phyloP scores from a whole-genome alignment of 2,888 invertebrate species.

The Nemotelus nigrinus region DNA sequence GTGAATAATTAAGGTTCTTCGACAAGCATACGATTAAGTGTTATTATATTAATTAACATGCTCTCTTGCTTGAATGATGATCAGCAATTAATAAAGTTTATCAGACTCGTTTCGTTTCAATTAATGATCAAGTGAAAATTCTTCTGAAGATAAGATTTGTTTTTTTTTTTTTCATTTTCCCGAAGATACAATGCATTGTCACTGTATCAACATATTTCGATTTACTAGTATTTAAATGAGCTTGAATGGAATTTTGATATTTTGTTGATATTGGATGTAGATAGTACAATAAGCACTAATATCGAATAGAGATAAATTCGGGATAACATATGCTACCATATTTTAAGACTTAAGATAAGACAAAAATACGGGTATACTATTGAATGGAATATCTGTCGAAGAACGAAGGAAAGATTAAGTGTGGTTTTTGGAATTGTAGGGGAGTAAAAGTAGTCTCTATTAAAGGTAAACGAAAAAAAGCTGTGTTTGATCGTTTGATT shows the following conservation, averaged over 20 bases:
- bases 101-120: background rate
- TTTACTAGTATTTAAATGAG: background rate
- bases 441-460: too few relatives aligned
- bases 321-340: background rate
- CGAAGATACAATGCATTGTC: background rate
- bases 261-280: background rate
- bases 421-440: too few relatives aligned
- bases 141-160: background rate
- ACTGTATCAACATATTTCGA: background rate
- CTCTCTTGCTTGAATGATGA: constrained; percentile 5
- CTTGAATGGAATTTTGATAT: background rate
- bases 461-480: too few relatives aligned
- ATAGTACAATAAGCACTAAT: background rate
- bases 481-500: too few relatives aligned
- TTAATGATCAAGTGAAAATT: constrained; percentile 6
- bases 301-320: constrained; percentile 2
- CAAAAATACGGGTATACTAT: too few relatives aligned
- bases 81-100: constrained; percentile 30
- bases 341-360: background rate
- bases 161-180: background rate
- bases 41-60: constrained; percentile 37
- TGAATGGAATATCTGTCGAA: too few relatives aligned
- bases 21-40: constrained; percentile 32
- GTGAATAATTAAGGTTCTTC: constrained; percentile 31
- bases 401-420: too few relatives aligned